Base-by-base conservation (phyloP, 2,797 vertebrate species). In the Tragopan temminckii region DNA sequence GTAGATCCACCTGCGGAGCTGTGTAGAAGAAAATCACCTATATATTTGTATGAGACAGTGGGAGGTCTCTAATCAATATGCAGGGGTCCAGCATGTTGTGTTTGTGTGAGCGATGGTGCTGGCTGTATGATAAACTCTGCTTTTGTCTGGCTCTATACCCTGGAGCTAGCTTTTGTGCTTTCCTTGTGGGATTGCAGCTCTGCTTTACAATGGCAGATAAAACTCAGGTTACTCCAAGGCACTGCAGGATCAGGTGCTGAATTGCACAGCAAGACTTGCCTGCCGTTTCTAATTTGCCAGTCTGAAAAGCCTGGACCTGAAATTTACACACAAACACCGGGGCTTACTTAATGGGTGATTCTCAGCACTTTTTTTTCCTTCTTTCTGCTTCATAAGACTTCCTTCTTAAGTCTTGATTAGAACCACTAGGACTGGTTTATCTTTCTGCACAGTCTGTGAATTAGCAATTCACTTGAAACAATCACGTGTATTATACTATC, bases 161-260 rank as follows among this genome's bases (percentile, higher is more conserved):
- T 80, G 53, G 58, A 83, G 89, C 53, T 80, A 45, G 20, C 75
- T 82, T 93, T 85, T 91, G 89, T 93, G 69, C 42, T 62, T 17
- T 78, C 74, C 76, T 88, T 38, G 53, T 48, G 59, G 55, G 80
- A 61, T 80, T 77, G 58, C 59, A 24, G 43, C 45, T 17, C 78
- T 68, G 86, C 92, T 76, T 79, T 76, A 76, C 80, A 84, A 67
- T 79, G 84, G 59, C 63, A 69, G 77, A 85, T 85, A 69, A 76
- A 95, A 85, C 38, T 68, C 82, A 79, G 87, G 80, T 86, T 92
- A 66, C 72, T 85, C 70, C 69, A 80, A 83, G 89, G 64, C 50
- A 1, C 82, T 94, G 72, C 77, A 78, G 91, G 89, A 91, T 66
- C 85, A 92, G 85, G 77, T 80, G 40, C 57, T 79, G 59, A 89